A percentile compares a stretch with the other conserved stretches of the same genome.
Conservation (phyloP, 2,888 invertebrate species). For the Opisthograptis luteolata region DNA sequence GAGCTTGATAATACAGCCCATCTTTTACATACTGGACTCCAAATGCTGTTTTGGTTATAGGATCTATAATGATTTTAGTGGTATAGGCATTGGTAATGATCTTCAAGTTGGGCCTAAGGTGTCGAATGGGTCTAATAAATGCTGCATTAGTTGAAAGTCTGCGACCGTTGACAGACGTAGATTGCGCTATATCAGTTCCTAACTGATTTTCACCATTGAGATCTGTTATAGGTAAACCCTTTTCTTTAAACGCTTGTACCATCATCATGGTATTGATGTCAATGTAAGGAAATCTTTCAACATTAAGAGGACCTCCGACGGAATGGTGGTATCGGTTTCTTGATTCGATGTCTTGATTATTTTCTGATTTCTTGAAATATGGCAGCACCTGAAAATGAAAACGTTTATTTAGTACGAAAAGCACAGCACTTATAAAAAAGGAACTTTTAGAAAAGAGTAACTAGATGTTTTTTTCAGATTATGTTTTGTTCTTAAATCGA, state of each 20-base stretch:
- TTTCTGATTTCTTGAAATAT: constrained; percentile 88
- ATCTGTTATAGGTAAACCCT: constrained; percentile 84
- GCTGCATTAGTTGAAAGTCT: constrained; percentile 86
- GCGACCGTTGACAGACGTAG: constrained; percentile 85
- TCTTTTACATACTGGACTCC: constrained; percentile 72
- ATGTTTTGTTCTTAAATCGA: too few relatives aligned
- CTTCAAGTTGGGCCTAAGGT: constrained; percentile 77
- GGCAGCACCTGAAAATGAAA: constrained; percentile 84
- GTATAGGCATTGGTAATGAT: constrained; percentile 81
- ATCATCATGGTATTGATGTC: constrained; percentile 84
- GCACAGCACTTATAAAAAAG: too few relatives aligned
- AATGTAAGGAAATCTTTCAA: constrained; percentile 86
- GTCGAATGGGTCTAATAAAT: constrained; percentile 87
- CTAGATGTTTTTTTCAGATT: too few relatives aligned
- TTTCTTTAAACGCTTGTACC: constrained; percentile 85
- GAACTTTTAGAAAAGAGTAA: too few relatives aligned
- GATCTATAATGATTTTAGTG: constrained; percentile 85
- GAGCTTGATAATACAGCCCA: constrained; percentile 68
- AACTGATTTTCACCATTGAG: constrained; percentile 84
- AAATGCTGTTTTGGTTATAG: constrained; percentile 71
- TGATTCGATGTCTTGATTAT: constrained; percentile 83
- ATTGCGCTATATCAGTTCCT: constrained; percentile 86
- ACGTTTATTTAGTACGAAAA: too few relatives aligned
- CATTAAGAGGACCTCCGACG: constrained; percentile 85
- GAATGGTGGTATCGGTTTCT: constrained; percentile 84